A percentile compares a stretch with the other conserved stretches of the same genome.
phyloP scores from a whole-genome alignment of 1,140 invertebrate genomes.

The Drosophila grimshawi region DNA sequence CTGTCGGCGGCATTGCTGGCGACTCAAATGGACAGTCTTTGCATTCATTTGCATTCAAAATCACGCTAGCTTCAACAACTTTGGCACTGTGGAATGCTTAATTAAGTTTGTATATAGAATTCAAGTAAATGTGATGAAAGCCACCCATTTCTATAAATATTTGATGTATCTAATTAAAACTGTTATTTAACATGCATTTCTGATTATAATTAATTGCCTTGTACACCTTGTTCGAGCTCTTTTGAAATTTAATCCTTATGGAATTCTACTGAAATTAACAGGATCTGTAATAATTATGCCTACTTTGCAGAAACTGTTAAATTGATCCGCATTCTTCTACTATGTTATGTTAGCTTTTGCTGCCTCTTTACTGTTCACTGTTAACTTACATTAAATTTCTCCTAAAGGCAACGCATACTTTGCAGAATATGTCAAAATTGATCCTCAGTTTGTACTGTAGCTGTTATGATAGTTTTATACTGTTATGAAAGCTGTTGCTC shows the following conservation, averaged over 20 bases:
- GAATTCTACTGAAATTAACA: neutral
- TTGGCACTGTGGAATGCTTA: constrained; percentile 44
- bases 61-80: constrained; percentile 32
- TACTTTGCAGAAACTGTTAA: neutral
- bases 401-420: neutral
- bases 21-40: constrained; percentile 73
- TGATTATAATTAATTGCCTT: too few relatives aligned
- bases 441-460: neutral
- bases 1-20: constrained; percentile 66
- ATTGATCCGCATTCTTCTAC: neutral
- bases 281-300: too few relatives aligned
- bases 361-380: neutral
- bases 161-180: neutral
- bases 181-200: neutral
- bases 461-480: neutral
- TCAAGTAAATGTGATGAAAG: constrained; percentile 7
- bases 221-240: too few relatives aligned
- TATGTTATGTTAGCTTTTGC: neutral
- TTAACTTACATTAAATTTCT: neutral
- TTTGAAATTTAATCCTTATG: too few relatives aligned
- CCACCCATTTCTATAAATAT: neutral
- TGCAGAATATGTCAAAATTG: too few relatives aligned
- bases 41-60: constrained; percentile 81
- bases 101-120: neutral
- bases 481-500: too few relatives aligned